Base-by-base conservation (phyloP, 2,113 vertebrate species). In the Siniperca chuatsi region DNA sequence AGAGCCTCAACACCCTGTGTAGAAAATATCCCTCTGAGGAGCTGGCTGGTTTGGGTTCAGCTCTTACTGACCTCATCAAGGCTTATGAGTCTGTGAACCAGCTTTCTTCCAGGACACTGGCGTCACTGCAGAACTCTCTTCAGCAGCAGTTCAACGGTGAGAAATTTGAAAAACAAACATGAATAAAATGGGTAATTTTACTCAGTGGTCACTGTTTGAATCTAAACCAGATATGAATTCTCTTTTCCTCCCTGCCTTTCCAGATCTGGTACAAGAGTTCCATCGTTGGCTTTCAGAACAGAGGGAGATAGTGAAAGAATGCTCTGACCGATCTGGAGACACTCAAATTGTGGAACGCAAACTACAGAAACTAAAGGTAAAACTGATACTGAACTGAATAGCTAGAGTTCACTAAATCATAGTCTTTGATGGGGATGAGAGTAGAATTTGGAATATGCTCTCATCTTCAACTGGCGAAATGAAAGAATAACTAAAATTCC, bases 121-220 rank as follows among this genome's bases (percentile, higher is more conserved):
- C 83, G 70, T 95, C 95, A 55, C 94, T 98, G 85, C 98, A 99
- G 81, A 97, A 96, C 13, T 93, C 95, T 75, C 95, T 99, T 90
- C 97, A 99, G 92, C 97, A 97, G 84, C 97, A 96, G 85, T 98
- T 99, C 92, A 94, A 87, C 68, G 90, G 98, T 99, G 90, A 98
- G 97, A 69, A 44, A 20, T 25, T 6, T 0, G 4, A 40, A 1
- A 58, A 57, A 57, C 4, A 12, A 33, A 46, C 35, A 25, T 60
- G 18, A 20, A 33, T 15, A 58, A 33, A 73, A 25, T 54, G 11
- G 37, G 13, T 48, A 57, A 12, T 58, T 37, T 37, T 5, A 57
- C 35, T 35, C 2, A 60, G 42, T 40, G 0, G 13, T 50, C 13
- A 64, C 60, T 46, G 25, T 54, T 40, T 37, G 4, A 54, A 23